Evolutionary conservation across 92 coral and sea anemone genomes (phyloP), one percentile per base, ranked within the genome.

Genomic region (Micromussa lordhowensis): DNA sequence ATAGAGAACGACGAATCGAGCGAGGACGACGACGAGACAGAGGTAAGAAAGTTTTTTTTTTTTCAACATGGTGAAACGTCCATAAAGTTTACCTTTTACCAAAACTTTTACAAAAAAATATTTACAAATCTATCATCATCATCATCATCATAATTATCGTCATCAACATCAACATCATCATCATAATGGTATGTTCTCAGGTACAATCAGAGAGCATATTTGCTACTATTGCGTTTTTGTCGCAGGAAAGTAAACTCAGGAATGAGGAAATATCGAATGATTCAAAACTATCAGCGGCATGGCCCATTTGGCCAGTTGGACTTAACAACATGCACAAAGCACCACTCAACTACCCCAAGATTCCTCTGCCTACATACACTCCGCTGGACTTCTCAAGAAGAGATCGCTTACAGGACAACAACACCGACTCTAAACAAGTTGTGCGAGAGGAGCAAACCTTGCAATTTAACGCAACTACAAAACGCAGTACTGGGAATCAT

Each of bases 251-350:
- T 59, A 77, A 63, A 17, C 18, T 28, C 63, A 40, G 19, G 21
- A 6, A 40, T 15, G 22, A 77, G 53, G 76, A 40, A n/a, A 24
- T 24, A 74, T 53, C 78, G 49, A 77, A 19, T 44, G 66, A 40
- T 1, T 64, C 82, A 1, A 35, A 64, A 12, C n/a, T 63, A 80
- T 69, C 84, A 38, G 90, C 86, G 26, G 85, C 58, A 28, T 90
- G 92, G 92, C 92, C 92, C 77, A 78, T 80, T 11, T 90, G 92
- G 90, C 92, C 92, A 13, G 85, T 81, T 19, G 92, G 92, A 19
- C 74, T 68, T 28, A 75, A 59, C 75, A 78, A 90, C 32, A 85
- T 85, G 73, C 59, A 58, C 22, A 90, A 78, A 79, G 21, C 68
- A 0, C 86, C 92, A 29, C 86, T 80, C 16, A 86, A 80, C n/a